phyloP scores from a whole-genome alignment of 2,113 vertebrate species.

The Clarias macrocephalus region DNA sequence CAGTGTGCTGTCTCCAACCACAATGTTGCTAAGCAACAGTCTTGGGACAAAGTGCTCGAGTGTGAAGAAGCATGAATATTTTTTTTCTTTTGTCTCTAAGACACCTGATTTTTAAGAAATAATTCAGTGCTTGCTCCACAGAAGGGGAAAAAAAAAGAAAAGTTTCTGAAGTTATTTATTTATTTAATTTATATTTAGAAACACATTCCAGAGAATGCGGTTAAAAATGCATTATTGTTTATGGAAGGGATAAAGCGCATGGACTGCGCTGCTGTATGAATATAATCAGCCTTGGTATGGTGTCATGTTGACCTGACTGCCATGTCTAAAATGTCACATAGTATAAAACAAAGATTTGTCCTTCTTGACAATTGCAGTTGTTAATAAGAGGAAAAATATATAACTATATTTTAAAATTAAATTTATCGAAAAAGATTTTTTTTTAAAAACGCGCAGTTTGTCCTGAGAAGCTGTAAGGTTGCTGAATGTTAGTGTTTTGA shows the following conservation, averaged over 20 bases:
- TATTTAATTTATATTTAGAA: not conserved
- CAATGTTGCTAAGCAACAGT: constrained; percentile 40
- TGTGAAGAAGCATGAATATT: constrained; percentile 1
- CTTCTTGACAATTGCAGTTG: too few species aligned
- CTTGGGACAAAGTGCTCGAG: constrained; percentile 21
- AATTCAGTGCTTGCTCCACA: not conserved
- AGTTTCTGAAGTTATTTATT: not conserved
- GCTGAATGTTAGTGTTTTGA: not conserved
- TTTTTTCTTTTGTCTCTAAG: not conserved
- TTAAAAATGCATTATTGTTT: not conserved
- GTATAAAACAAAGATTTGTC: too few species aligned
- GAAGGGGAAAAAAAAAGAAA: not conserved
- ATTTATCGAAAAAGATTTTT: too few species aligned
- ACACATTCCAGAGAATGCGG: not conserved
- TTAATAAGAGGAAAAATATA: not conserved
- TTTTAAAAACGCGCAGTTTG: not conserved
- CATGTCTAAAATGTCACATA: too few species aligned
- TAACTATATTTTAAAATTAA: too few species aligned
- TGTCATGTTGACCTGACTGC: not conserved
- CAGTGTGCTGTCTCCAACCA: not conserved
- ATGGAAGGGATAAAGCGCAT: too few species aligned
- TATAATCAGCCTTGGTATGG: not conserved
- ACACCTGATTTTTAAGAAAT: not conserved
- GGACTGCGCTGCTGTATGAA: not conserved
- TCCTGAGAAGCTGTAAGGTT: not conserved